Conservation (phyloP, 2,113 vertebrate genomes). For the Corydoras sp. region DNA sequence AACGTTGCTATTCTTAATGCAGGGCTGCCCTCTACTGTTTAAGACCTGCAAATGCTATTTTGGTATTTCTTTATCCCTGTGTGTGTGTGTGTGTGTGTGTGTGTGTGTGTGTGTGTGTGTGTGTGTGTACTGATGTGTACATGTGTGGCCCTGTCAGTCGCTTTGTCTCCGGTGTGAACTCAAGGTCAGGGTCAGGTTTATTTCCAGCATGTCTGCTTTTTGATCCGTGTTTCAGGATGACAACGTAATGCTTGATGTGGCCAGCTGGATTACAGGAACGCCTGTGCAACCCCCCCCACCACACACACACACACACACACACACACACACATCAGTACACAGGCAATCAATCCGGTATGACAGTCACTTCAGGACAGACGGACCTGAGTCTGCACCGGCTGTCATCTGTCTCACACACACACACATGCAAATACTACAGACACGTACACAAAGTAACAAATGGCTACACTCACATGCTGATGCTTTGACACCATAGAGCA, state of each 20-base stretch:
- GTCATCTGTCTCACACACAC: slow-evolving; percentile 58
- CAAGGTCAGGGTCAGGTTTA: slow-evolving; percentile 89
- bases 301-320: slow-evolving; percentile 70
- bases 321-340: slow-evolving; percentile 64
- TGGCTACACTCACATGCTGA: not conserved
- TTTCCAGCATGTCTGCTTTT: slow-evolving; percentile 88
- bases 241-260: slow-evolving; percentile 87
- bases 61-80: no score
- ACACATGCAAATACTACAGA: slow-evolving; percentile 23
- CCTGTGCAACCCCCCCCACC: slow-evolving; percentile 28
- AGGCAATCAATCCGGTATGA: slow-evolving; percentile 93
- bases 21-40: no score
- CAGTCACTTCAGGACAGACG: slow-evolving; percentile 94
- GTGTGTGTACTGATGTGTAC: no score
- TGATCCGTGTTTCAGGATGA: slow-evolving; percentile 89
- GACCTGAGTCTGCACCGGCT: slow-evolving; percentile 78
- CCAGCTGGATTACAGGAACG: slow-evolving; percentile 93
- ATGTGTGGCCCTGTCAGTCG: slow-evolving; percentile 27
- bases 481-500: not conserved
- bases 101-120: slow-evolving; percentile 15
- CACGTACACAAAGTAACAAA: slow-evolving; percentile 27
- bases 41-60: no score
- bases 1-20: no score
- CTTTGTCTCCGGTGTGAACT: slow-evolving; percentile 62
- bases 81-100: not conserved